Base-by-base conservation (phyloP, 2,888 invertebrate genomes). In the Oscheius myriophilus region DNA sequence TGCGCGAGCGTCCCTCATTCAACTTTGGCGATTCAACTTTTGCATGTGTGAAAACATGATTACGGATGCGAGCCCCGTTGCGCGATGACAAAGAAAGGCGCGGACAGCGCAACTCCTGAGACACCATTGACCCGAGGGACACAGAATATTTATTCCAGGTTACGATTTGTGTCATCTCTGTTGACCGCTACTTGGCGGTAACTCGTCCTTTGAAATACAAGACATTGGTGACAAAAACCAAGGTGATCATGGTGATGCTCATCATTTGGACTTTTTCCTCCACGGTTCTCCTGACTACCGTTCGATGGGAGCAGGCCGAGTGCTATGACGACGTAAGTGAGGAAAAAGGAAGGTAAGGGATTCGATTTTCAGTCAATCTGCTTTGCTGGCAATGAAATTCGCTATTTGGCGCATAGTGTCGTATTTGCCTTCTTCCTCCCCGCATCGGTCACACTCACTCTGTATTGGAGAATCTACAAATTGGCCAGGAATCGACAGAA, bases 101-200 rank as follows among this genome's bases (percentile, higher is more conserved):
- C 46, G 26, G 61, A 61, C 18, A 33, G 33, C 18, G 21, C 33
- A 54, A 54, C 33, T 54, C 33, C 33, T 26, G 12, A 12, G 16
- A 26, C 33, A 25, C 12, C 25, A 33, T 14, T 53, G 18, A 53
- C 25, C 12, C n/a, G 6, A 2, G 54, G 33, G 26, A 25, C 11
- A 54, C 26, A n/a, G 18, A 18, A 18, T n/a, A 49, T 46, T 18
- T 18, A 49, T 49, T 77, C 57, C 69, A 84, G 84, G 84, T 90
- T 55, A 90, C 90, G 80, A 87, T 90, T 43, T 89, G 90, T 76
- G 87, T 88, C 23, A 86, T 89, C 21, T 88, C 88, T 39, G 84
- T 88, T 55, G 89, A 89, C 78, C 77, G 87, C 53, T 87, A 86
- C 71, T 64, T 86, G 43, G 86, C 85, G 23, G 86, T 86, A 41